Evolutionary conservation across 2,797 vertebrate genomes (phyloP).

Genomic region (Siniperca undulata): DNA sequence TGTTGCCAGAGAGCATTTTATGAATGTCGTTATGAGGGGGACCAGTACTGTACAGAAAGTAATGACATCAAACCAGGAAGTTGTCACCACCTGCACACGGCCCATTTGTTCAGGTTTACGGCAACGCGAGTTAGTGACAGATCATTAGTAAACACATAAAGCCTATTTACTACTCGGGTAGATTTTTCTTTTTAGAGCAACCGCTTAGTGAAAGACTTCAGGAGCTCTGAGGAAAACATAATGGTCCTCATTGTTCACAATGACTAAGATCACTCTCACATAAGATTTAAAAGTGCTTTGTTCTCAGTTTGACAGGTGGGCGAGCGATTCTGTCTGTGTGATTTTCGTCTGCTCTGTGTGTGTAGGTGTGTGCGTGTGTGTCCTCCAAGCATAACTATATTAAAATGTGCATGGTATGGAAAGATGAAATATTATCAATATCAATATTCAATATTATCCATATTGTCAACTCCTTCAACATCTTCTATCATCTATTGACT

Average conservation of each 20-base stretch:
- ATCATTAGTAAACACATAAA: slow-evolving; percentile 60
- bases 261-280: slow-evolving; percentile 39
- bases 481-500: background rate
- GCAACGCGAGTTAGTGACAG: slow-evolving; percentile 30
- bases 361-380: slow-evolving; percentile 15
- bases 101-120: slow-evolving; percentile 61
- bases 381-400: background rate
- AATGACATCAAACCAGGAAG: slow-evolving; percentile 44
- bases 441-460: background rate
- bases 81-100: slow-evolving; percentile 26
- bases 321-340: slow-evolving; percentile 38
- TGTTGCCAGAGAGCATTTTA: slow-evolving; percentile 23
- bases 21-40: slow-evolving; percentile 35
- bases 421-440: background rate
- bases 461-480: background rate
- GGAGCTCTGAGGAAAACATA: slow-evolving; percentile 32
- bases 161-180: slow-evolving; percentile 32
- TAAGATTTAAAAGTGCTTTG: slow-evolving; percentile 44
- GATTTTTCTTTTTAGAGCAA: slow-evolving; percentile 38
- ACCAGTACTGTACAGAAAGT: slow-evolving; percentile 33
- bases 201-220: slow-evolving; percentile 37
- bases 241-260: slow-evolving; percentile 51
- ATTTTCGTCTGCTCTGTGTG: slow-evolving; percentile 30
- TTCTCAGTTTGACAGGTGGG: slow-evolving; percentile 50
- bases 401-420: background rate